Evolutionary conservation across 2,888 invertebrate genomes (phyloP).

Genomic region (Ophion obscuratus): DNA sequence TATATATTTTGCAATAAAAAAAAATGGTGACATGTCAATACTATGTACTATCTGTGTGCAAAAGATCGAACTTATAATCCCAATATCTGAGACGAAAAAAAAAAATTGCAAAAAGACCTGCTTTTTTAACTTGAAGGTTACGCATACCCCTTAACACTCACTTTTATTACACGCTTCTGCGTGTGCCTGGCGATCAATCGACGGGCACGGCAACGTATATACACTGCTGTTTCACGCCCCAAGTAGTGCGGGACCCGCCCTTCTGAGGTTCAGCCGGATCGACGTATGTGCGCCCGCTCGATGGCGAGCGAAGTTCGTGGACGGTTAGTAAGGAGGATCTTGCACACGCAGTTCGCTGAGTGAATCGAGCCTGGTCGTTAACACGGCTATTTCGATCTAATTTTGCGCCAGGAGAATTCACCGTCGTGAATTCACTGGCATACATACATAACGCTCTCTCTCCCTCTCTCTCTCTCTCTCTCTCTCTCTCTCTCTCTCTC

Average conservation of each 20-base stretch:
- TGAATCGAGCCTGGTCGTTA: constrained; percentile 43
- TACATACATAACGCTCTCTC: background rate
- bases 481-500: too few relatives aligned
- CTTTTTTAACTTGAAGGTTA: too few relatives aligned
- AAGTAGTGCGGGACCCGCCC: background rate
- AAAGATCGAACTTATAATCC: too few relatives aligned
- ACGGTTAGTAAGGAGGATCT: background rate
- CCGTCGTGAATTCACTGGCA: background rate
- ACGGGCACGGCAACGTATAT: background rate
- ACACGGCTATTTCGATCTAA: constrained; percentile 46
- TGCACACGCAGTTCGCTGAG: constrained; percentile 27
- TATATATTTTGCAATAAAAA: too few relatives aligned
- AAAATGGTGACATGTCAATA: too few relatives aligned
- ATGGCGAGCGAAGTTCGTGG: background rate
- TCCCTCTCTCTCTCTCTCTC: too few relatives aligned
- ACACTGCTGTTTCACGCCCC: background rate
- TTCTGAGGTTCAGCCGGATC: background rate
- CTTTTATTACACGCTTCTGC: background rate
- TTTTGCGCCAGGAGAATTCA: constrained; percentile 26
- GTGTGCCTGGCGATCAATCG: background rate
- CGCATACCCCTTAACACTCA: too few relatives aligned
- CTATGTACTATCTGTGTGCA: too few relatives aligned
- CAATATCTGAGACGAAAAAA: too few relatives aligned
- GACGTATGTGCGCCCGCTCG: background rate
- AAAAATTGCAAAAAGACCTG: too few relatives aligned